These are phyloP conservation scores for Tinamus guttatus DNA, from an alignment of 2,113 vertebrate genomes.

Conservation along the genomic window DNA sequence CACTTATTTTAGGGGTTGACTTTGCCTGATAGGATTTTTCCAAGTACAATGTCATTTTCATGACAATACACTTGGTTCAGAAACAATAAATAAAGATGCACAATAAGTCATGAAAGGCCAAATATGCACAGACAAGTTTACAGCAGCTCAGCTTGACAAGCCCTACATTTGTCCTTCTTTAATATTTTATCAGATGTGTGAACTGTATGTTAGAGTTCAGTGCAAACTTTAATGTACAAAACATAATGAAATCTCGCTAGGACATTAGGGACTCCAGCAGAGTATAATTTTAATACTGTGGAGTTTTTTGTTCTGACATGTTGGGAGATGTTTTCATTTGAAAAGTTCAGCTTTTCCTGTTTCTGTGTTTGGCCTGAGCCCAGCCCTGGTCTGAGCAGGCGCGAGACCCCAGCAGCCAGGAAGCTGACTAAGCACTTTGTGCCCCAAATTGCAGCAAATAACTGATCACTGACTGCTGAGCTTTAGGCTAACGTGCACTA, in stretches of 20 bases:
- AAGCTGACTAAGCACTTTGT: not conserved
- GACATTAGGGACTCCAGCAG: slow-evolving; percentile 32
- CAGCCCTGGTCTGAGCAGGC: slow-evolving; percentile 4
- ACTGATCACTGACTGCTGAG: slow-evolving; percentile 62
- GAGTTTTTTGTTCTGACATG: slow-evolving; percentile 44
- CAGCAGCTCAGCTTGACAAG: slow-evolving; percentile 24
- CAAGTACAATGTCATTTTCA: slow-evolving; percentile 76
- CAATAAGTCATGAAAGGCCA: slow-evolving; percentile 72
- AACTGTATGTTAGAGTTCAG: slow-evolving; percentile 30
- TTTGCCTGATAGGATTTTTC: slow-evolving; percentile 80
- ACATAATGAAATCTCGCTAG: slow-evolving; percentile 55
- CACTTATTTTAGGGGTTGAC: slow-evolving; percentile 80
- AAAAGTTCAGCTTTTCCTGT: slow-evolving; percentile 33
- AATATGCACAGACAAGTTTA: slow-evolving; percentile 58
- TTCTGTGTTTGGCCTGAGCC: not conserved
- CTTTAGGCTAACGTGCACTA: slow-evolving; percentile 54
- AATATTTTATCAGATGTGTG: slow-evolving; percentile 60
- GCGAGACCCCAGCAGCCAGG: not conserved
- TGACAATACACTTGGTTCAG: slow-evolving; percentile 66
- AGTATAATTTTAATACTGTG: slow-evolving; percentile 13
- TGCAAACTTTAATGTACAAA: not conserved
- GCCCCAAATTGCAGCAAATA: slow-evolving; percentile 44
- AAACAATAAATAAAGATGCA: slow-evolving; percentile 69
- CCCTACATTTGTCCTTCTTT: slow-evolving; percentile 58
- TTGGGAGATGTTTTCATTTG: slow-evolving; percentile 54